Percentiles rank a stretch among this genome's conserved stretches.
Evolutionary conservation across 2,888 invertebrate genomes (phyloP).

Genomic region (Clostera curtula): DNA sequence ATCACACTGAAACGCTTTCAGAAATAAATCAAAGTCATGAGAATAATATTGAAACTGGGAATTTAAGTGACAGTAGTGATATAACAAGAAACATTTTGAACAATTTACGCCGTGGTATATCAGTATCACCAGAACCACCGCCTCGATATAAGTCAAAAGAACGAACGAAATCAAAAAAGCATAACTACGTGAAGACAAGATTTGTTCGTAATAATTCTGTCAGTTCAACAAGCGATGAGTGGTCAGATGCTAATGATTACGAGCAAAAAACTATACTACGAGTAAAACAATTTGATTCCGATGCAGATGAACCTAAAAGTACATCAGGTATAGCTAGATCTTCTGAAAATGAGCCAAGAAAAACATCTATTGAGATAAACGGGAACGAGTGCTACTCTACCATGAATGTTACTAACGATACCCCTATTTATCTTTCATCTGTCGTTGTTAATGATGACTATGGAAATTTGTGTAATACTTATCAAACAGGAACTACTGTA

Average conservation of each 20-base stretch:
- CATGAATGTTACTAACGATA: constrained; percentile 81
- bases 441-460: constrained; percentile 79
- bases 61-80: constrained; percentile 61
- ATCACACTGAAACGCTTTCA: constrained; percentile 11
- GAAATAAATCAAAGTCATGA: too few relatives aligned
- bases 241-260: constrained; percentile 64
- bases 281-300: constrained; percentile 68
- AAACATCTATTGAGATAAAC: constrained; percentile 84
- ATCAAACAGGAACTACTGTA: constrained; percentile 74
- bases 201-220: constrained; percentile 62
- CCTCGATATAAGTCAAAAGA: constrained; percentile 59
- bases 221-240: constrained; percentile 70
- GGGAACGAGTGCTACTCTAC: constrained; percentile 85
- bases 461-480: constrained; percentile 57
- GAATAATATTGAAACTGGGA: constrained; percentile 46
- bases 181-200: constrained; percentile 68
- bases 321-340: constrained; percentile 32
- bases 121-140: constrained; percentile 66
- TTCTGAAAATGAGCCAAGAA: constrained; percentile 60
- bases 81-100: constrained; percentile 56
- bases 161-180: constrained; percentile 54
- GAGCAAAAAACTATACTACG: constrained; percentile 61
- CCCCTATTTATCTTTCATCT: constrained; percentile 82
- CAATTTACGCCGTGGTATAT: constrained; percentile 55
- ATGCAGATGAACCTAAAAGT: constrained; percentile 48